Evolutionary conservation across 1,140 invertebrate species (phyloP).

Genomic region (Lerema accius): DNA sequence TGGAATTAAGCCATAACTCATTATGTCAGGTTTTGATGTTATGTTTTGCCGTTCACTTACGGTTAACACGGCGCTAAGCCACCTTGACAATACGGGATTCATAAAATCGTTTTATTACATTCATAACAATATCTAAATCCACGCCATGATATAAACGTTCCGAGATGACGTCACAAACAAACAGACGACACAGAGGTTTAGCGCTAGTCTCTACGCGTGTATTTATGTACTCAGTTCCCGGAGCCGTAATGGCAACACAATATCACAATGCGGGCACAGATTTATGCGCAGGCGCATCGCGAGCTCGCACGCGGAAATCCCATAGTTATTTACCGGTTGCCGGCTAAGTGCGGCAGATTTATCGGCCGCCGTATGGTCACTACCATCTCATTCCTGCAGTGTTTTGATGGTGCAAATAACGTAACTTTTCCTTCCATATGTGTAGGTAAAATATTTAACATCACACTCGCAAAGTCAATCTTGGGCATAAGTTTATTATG

Average conservation of each 20-base stretch:
- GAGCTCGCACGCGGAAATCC: conserved; percentile 79
- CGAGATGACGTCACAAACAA: conserved; percentile 9
- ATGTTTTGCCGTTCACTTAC: no score
- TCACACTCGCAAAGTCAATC: background rate
- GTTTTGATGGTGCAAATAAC: conserved; percentile 28
- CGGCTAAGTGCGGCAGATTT: conserved; percentile 81
- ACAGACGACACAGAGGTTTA: conserved; percentile 22
- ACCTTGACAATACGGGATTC: no score
- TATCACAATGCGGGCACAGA: conserved; percentile 81
- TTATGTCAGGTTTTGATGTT: no score
- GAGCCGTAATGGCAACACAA: conserved; percentile 79
- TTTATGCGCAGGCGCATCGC: conserved; percentile 78
- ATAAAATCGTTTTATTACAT: background rate
- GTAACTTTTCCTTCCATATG: background rate
- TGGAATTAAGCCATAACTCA: no score
- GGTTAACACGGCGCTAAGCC: no score
- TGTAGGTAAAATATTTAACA: background rate
- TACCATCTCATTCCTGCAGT: conserved; percentile 66
- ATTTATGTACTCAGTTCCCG: conserved; percentile 72
- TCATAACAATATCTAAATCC: background rate
- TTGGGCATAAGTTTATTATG: no score
- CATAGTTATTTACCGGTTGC: conserved; percentile 82
- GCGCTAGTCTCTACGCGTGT: conserved; percentile 43
- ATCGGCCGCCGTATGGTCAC: conserved; percentile 62
- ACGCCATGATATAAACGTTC: conserved; percentile 3